Evolutionary conservation across 2,888 invertebrate genomes (phyloP).

Genomic region (Smittia aterrima): DNA sequence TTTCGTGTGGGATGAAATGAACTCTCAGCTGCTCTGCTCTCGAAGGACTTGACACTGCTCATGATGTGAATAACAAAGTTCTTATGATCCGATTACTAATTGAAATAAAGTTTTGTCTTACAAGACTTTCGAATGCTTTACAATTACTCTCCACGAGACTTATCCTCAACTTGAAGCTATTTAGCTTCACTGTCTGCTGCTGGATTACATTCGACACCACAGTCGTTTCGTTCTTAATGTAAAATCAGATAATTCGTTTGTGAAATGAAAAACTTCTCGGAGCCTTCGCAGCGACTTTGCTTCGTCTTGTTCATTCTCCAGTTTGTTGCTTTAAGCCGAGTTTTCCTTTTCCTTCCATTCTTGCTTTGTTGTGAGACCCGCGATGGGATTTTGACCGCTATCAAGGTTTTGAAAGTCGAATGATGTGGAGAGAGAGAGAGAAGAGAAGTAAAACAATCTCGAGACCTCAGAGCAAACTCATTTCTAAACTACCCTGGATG

Average conservation of each 20-base stretch:
- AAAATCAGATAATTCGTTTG: background rate
- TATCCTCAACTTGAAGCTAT: background rate
- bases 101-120: too few species aligned
- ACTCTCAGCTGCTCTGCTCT: too few species aligned
- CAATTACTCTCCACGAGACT: too few species aligned
- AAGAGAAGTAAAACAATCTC: background rate
- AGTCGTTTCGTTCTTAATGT: background rate
- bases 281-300: background rate
- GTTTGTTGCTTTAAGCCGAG: background rate
- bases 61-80: too few species aligned
- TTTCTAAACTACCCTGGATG: too few species aligned
- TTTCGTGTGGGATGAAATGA: background rate
- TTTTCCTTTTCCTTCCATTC: background rate
- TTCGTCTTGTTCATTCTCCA: background rate
- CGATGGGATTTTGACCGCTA: slow-evolving; percentile 21
- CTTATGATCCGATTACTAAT: too few species aligned
- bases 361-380: slow-evolving; percentile 10
- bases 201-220: background rate
- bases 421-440: background rate
- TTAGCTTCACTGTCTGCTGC: background rate
- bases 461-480: too few species aligned
- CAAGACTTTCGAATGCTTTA: too few species aligned
- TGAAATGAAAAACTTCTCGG: background rate
- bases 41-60: too few species aligned
- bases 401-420: slow-evolving; percentile 23